Evolutionary conservation across 1,140 invertebrate species (phyloP).

Genomic region (Nephotettix cincticeps): DNA sequence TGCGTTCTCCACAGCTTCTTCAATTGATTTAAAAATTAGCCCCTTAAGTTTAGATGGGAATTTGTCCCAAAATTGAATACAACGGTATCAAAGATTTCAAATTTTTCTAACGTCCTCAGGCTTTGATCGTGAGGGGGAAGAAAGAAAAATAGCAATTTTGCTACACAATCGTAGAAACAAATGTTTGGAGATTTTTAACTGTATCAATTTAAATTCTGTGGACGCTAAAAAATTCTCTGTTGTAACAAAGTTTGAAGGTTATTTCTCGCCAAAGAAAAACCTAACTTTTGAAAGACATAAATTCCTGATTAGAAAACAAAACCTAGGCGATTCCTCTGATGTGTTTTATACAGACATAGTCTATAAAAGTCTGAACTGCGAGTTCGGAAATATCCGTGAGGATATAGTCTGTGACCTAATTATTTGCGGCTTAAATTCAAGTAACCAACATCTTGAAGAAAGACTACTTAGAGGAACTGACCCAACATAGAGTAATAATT

Average conservation of each 20-base stretch:
- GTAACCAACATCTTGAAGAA: background rate
- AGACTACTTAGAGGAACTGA: conserved; percentile 13
- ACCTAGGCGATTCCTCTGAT: conserved; percentile 33
- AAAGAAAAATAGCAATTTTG: conserved; percentile 37
- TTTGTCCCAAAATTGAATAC: background rate
- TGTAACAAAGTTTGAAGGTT: conserved; percentile 33
- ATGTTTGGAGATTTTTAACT: conserved; percentile 37
- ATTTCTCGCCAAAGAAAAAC: conserved; percentile 38
- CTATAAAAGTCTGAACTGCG: conserved; percentile 36
- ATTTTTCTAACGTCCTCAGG: conserved; percentile 36
- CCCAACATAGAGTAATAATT: no score
- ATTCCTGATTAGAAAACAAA: conserved; percentile 39
- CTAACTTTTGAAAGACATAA: conserved; percentile 38
- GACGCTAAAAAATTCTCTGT: conserved; percentile 13
- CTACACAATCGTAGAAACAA: conserved; percentile 37
- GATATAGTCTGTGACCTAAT: conserved; percentile 36
- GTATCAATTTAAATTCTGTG: conserved; percentile 26
- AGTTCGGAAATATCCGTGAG: conserved; percentile 34
- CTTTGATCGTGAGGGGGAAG: conserved; percentile 41
- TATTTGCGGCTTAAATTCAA: background rate
- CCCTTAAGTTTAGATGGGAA: no score
- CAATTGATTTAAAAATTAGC: no score
- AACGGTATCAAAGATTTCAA: background rate
- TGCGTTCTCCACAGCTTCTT: no score
- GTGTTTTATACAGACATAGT: conserved; percentile 37